Percentiles rank a stretch among this genome's conserved stretches.
Evolutionary conservation across 2,797 vertebrate species (phyloP).

Genomic region (Sebastolobus alascanus): DNA sequence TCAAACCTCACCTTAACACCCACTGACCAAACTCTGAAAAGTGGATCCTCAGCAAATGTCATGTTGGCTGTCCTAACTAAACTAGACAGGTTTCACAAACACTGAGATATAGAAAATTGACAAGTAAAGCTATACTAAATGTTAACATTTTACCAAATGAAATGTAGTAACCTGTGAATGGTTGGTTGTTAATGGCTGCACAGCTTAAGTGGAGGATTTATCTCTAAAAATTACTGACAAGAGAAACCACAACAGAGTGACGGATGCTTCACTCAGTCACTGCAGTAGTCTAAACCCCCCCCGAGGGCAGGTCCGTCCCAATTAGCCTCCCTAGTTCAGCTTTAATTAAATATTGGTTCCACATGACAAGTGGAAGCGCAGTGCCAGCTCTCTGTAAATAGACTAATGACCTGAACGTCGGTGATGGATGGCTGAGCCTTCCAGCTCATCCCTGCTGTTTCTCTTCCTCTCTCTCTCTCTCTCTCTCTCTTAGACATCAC

Average conservation of each 20-base stretch:
- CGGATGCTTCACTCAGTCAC: slow-evolving; percentile 34
- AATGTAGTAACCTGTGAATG: background rate
- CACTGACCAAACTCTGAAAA: background rate
- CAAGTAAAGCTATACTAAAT: background rate
- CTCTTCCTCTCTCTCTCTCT: slow-evolving; percentile 26
- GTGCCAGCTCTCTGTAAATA: slow-evolving; percentile 56
- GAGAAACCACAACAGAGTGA: slow-evolving; percentile 9
- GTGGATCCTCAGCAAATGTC: background rate
- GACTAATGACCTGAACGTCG: slow-evolving; percentile 59
- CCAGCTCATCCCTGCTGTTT: slow-evolving; percentile 31
- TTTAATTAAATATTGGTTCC: slow-evolving; percentile 82
- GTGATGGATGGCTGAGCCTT: slow-evolving; percentile 58
- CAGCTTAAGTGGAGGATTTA: background rate
- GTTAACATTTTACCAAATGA: background rate
- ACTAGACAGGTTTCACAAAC: slow-evolving; percentile 20
- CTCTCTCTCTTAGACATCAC: background rate
- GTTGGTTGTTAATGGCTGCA: background rate
- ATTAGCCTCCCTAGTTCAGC: slow-evolving; percentile 67
- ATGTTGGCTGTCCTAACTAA: background rate
- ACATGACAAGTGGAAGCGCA: slow-evolving; percentile 62
- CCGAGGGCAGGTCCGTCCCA: slow-evolving; percentile 60
- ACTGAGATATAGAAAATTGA: background rate
- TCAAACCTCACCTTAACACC: background rate
- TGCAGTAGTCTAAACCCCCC: slow-evolving; percentile 39
- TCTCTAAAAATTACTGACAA: slow-evolving; percentile 6